Base-by-base conservation (phyloP, 2,888 invertebrate genomes). In the Drosophila nigricruria region DNA sequence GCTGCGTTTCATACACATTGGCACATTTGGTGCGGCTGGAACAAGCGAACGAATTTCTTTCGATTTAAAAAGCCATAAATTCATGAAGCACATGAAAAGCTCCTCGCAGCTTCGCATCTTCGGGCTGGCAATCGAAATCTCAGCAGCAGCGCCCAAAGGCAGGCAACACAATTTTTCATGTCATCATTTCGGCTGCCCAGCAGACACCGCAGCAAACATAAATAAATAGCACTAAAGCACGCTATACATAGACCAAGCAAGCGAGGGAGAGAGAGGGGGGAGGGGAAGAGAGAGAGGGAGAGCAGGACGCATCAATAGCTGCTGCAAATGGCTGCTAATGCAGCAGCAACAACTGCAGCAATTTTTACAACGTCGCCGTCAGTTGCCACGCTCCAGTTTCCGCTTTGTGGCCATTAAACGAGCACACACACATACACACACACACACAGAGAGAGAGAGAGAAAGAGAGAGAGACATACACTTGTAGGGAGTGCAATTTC, bases 261-360 rank as follows among this genome's bases (percentile, higher is more conserved):
- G n/a, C 59, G 43, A 60, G 12, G 58, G 36, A 47, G 47, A 20
- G 12, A 56, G 18, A 18, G 16, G 27, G 43, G 20, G 10, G 43
- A 61, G 14, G 49, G 32, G 50, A 50, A 20, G 34, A 34, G 27
- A 18, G 16, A 36, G 40, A 25, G 42, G 12, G 2, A 6, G 42
- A 53, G 45, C 16, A 50, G 34, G 47, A 43, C 69, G 61, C 82
- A 81, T 79, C 85, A 83, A 85, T 83, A 71, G 81, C 82, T 73
- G 74, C 82, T 85, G 82, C 83, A 85, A 85, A 85, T 83, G 85
- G 83, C 83, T 83, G 85, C 85, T 84, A 84, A 84, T 84, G 83
- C 83, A 85, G 75, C 85, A 81, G 79, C 73, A 73, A 73, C 79
- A 77, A 77, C 79, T 79, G 71, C 75, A 67, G 78, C 78, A 76